A percentile compares a stretch with the other conserved stretches of the same genome.
These are phyloP conservation scores for Dicycla oo DNA, from an alignment of 2,888 invertebrate species.

Conservation along the genomic window DNA sequence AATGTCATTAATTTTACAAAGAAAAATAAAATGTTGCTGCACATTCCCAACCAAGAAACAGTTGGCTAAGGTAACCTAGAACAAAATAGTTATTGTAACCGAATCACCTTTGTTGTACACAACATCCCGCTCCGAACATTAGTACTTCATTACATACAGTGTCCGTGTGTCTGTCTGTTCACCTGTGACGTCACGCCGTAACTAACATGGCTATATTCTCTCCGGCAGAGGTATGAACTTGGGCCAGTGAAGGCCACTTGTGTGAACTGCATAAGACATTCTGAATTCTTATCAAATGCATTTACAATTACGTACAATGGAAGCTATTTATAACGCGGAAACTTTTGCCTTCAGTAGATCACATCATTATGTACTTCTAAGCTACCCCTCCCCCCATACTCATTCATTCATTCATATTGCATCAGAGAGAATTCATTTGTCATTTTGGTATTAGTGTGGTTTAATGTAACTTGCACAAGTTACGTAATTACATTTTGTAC, in stretches of 20 bases:
- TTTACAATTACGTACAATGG: neutral
- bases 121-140: slow-evolving; percentile 21
- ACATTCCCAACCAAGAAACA: no score
- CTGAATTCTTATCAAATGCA: neutral
- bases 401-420: neutral
- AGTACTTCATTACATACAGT: slow-evolving; percentile 40
- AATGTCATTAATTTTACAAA: no score
- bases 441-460: neutral
- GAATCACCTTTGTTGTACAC: slow-evolving; percentile 7
- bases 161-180: slow-evolving; percentile 18
- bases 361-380: neutral
- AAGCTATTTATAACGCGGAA: neutral
- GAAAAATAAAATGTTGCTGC: no score
- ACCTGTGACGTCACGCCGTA: neutral
- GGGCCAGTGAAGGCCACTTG: neutral
- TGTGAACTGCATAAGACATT: neutral
- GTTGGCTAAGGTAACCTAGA: neutral
- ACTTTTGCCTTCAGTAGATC: neutral
- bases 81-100: slow-evolving; percentile 23
- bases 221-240: slow-evolving; percentile 9
- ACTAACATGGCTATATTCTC: slow-evolving; percentile 19
- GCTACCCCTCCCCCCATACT: neutral
- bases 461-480: neutral
- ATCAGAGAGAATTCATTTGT: neutral
- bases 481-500: neutral